Percentiles rank a stretch among this genome's conserved stretches.
Conservation (phyloP, 2,797 vertebrate genomes). For the Thalassophryne amazonica region DNA sequence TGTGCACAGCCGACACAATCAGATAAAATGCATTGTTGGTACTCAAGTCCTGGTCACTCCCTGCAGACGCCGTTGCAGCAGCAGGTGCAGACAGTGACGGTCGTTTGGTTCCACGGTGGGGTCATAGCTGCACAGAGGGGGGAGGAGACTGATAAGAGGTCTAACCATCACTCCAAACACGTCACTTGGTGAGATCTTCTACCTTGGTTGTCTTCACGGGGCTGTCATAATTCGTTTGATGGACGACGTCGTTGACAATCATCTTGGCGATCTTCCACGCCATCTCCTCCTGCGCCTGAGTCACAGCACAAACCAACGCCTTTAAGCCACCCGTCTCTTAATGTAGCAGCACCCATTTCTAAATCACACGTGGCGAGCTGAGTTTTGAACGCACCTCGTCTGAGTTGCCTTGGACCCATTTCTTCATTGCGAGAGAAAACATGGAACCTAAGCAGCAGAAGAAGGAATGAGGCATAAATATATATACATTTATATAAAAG, state of each 20-base stretch:
- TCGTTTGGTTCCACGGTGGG: slow-evolving; percentile 53
- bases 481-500: too few species aligned
- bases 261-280: slow-evolving; percentile 99
- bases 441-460: slow-evolving; percentile 85
- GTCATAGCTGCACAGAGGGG: slow-evolving; percentile 74
- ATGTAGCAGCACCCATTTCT: not conserved
- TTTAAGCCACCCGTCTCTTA: not conserved
- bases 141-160: slow-evolving; percentile 10
- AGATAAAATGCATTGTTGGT: slow-evolving; percentile 68
- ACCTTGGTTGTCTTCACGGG: slow-evolving; percentile 87
- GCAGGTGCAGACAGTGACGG: slow-evolving; percentile 31
- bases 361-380: not conserved
- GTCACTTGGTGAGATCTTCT: not conserved
- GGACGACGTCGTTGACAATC: slow-evolving; percentile 97
- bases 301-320: slow-evolving; percentile 2
- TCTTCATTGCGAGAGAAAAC: slow-evolving; percentile 99
- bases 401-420: slow-evolving; percentile 97
- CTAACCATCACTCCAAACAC: not conserved
- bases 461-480: slow-evolving; percentile 6
- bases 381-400: slow-evolving; percentile 97
- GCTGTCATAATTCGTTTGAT: slow-evolving; percentile 87
- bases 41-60: too few species aligned
- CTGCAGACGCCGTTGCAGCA: too few species aligned
- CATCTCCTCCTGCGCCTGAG: slow-evolving; percentile 97
- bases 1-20: slow-evolving; percentile 11